phyloP scores from a whole-genome alignment of 2,113 vertebrate genomes.

The Carassius auratus region DNA sequence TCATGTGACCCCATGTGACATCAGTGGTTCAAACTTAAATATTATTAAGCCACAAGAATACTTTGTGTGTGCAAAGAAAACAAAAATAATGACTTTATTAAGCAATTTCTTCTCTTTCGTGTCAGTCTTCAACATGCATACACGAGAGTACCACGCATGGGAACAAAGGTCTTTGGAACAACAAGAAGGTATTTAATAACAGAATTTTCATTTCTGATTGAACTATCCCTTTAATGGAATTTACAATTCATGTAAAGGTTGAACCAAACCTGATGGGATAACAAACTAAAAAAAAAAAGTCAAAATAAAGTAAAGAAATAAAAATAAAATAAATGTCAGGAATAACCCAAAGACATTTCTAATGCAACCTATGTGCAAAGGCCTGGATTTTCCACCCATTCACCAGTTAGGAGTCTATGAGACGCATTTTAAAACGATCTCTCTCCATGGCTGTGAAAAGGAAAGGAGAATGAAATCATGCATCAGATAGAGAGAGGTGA shows the following conservation, averaged over 20 bases:
- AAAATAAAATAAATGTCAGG: not conserved
- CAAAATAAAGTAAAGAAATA: not conserved
- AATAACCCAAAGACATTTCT: not conserved
- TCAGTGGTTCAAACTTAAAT: too few species aligned
- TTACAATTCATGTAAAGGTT: not conserved
- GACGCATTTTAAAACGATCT: not conserved
- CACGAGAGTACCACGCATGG: too few species aligned
- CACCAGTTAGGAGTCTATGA: not conserved
- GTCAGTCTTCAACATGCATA: too few species aligned
- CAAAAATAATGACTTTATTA: too few species aligned
- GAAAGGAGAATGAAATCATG: constrained; percentile 71
- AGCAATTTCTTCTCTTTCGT: too few species aligned
- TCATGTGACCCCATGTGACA: too few species aligned
- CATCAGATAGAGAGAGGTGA: constrained; percentile 63
- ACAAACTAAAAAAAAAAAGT: not conserved
- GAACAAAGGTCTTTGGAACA: too few species aligned
- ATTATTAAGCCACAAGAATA: too few species aligned
- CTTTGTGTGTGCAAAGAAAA: too few species aligned
- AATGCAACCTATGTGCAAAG: not conserved
- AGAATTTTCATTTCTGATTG: too few species aligned
- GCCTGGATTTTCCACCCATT: not conserved
- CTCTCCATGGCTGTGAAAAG: constrained; percentile 65
- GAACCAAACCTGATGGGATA: not conserved
- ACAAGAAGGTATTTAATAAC: too few species aligned
- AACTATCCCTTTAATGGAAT: not conserved